Conservation (phyloP, 2,888 invertebrate genomes). For the Andrena trimmerana region DNA sequence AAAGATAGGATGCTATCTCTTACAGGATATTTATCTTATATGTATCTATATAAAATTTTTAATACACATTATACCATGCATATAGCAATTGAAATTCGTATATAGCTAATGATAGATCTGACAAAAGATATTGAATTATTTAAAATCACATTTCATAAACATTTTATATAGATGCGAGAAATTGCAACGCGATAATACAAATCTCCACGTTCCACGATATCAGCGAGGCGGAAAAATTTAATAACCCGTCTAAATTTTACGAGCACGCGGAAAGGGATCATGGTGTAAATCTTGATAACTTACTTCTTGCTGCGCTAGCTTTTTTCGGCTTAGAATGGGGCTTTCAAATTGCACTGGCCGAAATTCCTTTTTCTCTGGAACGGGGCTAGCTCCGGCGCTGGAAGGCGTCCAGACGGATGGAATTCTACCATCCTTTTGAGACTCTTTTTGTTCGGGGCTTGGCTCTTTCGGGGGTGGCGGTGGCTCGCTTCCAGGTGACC, state of each 20-base stretch:
- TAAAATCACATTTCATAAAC: no score
- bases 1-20: no score
- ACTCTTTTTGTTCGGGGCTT: slow-evolving; percentile 85
- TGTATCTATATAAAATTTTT: no score
- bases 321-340: slow-evolving; percentile 87
- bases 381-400: slow-evolving; percentile 90
- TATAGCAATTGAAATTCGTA: no score
- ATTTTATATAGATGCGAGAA: no score
- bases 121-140: no score
- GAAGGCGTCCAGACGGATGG: slow-evolving; percentile 93
- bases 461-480: slow-evolving; percentile 84
- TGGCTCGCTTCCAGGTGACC: slow-evolving; percentile 87
- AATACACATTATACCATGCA: no score
- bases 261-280: background rate
- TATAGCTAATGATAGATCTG: no score
- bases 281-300: slow-evolving; percentile 25
- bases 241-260: background rate
- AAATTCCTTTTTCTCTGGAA: slow-evolving; percentile 91
- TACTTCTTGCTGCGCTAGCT: slow-evolving; percentile 83
- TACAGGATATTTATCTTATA: no score
- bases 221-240: background rate
- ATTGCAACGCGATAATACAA: no score
- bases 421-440: slow-evolving; percentile 87
- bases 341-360: slow-evolving; percentile 92
- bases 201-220: background rate